phyloP scores from a whole-genome alignment of 2,797 vertebrate species.

The Sorex maritimensis region DNA sequence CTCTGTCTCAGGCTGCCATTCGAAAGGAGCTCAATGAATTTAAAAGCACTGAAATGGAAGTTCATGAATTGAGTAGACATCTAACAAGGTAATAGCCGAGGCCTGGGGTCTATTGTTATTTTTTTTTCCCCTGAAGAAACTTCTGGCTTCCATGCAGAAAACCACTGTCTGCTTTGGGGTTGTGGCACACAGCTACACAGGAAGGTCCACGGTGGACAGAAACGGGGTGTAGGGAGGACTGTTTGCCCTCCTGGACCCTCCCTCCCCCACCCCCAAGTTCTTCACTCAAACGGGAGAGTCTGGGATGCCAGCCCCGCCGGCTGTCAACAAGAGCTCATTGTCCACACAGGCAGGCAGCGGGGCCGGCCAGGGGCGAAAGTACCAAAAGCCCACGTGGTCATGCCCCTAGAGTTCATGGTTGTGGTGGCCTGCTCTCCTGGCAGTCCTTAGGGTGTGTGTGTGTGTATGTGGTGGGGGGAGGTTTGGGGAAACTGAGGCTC shows the following conservation, averaged over 20 bases:
- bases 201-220: neutral
- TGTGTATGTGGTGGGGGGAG: neutral
- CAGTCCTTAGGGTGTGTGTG: neutral
- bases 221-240: fast-evolving
- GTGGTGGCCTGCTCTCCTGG: fast-evolving
- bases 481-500: neutral
- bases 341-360: neutral
- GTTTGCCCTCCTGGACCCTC: neutral
- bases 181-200: fast-evolving
- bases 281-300: neutral
- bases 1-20: conserved; percentile 95
- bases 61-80: conserved; percentile 99
- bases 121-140: neutral
- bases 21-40: conserved; percentile 99
- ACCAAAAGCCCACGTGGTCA: neutral
- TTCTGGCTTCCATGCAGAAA: neutral
- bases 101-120: neutral
- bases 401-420: neutral
- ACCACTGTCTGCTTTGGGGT: neutral
- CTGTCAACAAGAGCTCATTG: no score
- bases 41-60: conserved; percentile 99
- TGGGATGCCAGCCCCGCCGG: no score
- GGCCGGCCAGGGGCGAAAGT: neutral
- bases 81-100: conserved; percentile 95
- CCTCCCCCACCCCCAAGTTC: neutral